phyloP scores from a whole-genome alignment of 2,797 vertebrate species.

The Dromococcyx pavoninus region DNA sequence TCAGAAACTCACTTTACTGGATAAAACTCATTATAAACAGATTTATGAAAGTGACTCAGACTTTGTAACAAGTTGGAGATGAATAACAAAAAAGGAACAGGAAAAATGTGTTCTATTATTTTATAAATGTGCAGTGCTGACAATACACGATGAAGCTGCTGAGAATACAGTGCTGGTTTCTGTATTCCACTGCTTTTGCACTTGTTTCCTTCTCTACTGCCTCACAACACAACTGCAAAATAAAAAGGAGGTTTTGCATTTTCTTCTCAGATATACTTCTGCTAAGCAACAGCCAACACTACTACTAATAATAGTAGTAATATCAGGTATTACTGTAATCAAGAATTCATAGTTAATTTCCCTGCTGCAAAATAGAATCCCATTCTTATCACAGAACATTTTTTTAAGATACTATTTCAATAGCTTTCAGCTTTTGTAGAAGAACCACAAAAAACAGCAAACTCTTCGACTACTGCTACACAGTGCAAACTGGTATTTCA shows the following conservation, averaged over 20 bases:
- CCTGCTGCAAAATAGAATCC: background rate
- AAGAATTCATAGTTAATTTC: background rate
- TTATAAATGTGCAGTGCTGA: background rate
- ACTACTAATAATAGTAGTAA: background rate
- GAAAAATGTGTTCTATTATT: background rate
- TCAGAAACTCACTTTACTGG: background rate
- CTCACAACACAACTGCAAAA: background rate
- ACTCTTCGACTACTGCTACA: background rate
- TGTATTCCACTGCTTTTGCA: background rate
- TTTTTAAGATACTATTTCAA: background rate
- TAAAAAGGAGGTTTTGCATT: background rate
- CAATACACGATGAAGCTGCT: background rate
- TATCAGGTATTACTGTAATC: background rate
- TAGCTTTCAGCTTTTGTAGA: background rate
- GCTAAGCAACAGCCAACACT: background rate
- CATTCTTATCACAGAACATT: background rate
- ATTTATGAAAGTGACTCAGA: conserved; percentile 43
- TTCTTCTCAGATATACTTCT: background rate
- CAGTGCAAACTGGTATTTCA: background rate
- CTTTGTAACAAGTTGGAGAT: background rate
- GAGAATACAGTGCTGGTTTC: background rate
- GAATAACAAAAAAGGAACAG: background rate
- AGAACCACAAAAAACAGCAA: background rate
- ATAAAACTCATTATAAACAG: background rate
- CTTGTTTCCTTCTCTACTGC: background rate